Base-by-base conservation (phyloP, 2,113 vertebrate genomes). In the Myxocyprinus asiaticus region DNA sequence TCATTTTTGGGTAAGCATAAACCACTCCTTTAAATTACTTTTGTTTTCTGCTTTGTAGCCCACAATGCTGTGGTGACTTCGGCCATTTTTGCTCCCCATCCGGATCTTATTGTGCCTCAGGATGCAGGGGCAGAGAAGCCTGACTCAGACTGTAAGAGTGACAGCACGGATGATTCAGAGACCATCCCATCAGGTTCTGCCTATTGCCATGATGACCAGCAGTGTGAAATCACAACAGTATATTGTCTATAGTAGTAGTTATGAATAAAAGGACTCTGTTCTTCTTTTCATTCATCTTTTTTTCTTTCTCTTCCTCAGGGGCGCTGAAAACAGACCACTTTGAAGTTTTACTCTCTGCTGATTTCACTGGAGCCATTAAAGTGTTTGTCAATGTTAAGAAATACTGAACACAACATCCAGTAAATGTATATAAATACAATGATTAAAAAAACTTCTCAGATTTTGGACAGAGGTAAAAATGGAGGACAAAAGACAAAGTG, bases 341-440 rank as follows among this genome's bases (percentile, higher is more conserved):
- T 0, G 97, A 99, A 91, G 96, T 99, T 85, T 94, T 99, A 76
- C 94, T 99, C 33, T 98, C 98, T 0, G 98, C 98, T 4, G 97
- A 99, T 89, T 99, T 99, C 88, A 99, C 97, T 43, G 98, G 97
- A 89, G 97, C 98, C 88, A 99, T 99, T 92, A 99, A 99, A 91
- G 97, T 99, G 87, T 99, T 99, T 88, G 93, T 97, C 89, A 99
- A 98, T 85, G 97, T 95, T 80, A 98, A 97, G 86, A 99, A 98
- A 92, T 94, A 90, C 83, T 81, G 63, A 44, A 22, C 11, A 51
- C 17, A 47, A 69, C 47, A 10, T 33, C 45, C 45, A 48, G n/a
- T 9, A 45, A 0, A 15, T 10, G 17, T 14, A 15, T 5, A 65
- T 33, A 33, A 33, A 33, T 33, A 33, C 43, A 66, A 9, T 14